Conservation (phyloP, 2,797 vertebrate genomes). For the Sylvia borin region DNA sequence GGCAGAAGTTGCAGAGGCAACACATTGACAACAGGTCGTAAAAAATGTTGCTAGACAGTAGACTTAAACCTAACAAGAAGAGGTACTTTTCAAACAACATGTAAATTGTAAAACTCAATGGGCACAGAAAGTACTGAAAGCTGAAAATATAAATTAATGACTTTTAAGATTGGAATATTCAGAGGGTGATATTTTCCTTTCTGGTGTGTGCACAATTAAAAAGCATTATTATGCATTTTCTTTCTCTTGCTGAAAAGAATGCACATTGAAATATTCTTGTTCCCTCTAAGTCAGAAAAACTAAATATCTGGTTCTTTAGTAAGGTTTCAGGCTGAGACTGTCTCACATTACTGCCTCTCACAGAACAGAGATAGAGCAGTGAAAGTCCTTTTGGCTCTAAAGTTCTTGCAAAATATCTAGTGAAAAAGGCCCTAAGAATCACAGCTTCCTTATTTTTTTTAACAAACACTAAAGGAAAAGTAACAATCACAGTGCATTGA, state of each 20-base stretch:
- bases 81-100: not conserved
- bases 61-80: not conserved
- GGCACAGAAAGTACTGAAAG: not conserved
- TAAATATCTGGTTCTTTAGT: not conserved
- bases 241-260: not conserved
- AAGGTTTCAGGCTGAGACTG: not conserved
- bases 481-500: not conserved
- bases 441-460: not conserved
- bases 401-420: not conserved
- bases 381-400: not conserved
- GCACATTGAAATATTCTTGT: not conserved
- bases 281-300: not conserved
- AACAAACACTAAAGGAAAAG: not conserved
- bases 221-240: not conserved
- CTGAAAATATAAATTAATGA: not conserved
- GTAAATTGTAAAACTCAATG: not conserved
- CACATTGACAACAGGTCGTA: not conserved
- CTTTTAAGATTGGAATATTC: not conserved
- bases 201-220: not conserved
- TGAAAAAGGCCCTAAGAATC: not conserved
- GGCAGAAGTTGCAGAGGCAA: not conserved
- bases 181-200: constrained; percentile 2
- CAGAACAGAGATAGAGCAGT: not conserved
- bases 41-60: not conserved
- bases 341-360: not conserved